Conservation (phyloP, 2,888 invertebrate species). For the Trilocha varians region DNA sequence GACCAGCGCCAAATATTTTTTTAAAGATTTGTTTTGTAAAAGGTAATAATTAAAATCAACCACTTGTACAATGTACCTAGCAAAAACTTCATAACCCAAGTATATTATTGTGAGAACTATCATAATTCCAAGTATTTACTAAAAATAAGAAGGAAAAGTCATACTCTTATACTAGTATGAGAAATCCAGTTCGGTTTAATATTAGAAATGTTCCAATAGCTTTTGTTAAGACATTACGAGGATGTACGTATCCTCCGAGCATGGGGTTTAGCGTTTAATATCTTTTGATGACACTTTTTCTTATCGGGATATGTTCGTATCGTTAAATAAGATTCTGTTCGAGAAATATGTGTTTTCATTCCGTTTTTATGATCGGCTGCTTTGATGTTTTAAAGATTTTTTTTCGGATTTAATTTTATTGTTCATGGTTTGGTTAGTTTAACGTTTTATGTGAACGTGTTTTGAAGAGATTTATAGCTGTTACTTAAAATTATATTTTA, state of each 20-base stretch:
- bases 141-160: neutral
- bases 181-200: constrained; percentile 33
- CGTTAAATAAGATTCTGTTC: constrained; percentile 14
- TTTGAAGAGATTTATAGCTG: no score
- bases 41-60: no score
- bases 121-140: neutral
- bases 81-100: no score
- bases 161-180: constrained; percentile 4
- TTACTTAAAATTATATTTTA: no score
- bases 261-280: constrained; percentile 37
- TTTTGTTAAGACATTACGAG: constrained; percentile 56
- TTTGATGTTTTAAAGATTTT: no score
- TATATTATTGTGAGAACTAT: no score
- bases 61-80: no score
- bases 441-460: no score
- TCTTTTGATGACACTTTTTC: constrained; percentile 28
- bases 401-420: no score
- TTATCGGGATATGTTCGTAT: constrained; percentile 36
- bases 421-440: no score
- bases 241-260: constrained; percentile 47
- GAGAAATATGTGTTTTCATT: constrained; percentile 13
- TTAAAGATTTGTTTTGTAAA: no score
- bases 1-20: no score
- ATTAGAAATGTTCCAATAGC: constrained; percentile 35
- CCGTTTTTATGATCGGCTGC: neutral